A percentile compares a stretch with the other conserved stretches of the same genome.
Evolutionary conservation across 2,888 invertebrate species (phyloP).

Genomic region (Gymnosoma rotundatum): DNA sequence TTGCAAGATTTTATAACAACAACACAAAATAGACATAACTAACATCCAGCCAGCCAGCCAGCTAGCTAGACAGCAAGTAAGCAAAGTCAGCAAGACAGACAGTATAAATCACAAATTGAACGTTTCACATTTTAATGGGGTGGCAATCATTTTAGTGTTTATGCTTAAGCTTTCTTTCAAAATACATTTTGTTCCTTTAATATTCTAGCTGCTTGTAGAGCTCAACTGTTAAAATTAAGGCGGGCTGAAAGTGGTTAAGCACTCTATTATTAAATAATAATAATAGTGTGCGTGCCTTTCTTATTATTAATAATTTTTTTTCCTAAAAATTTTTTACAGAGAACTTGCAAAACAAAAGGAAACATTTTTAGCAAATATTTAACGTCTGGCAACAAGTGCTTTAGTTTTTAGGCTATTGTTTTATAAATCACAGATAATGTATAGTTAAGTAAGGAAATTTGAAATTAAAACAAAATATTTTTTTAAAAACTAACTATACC

Average conservation of each 20-base stretch:
- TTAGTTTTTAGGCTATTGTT: conserved; percentile 38
- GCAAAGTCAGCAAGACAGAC: conserved; percentile 65
- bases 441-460: neutral
- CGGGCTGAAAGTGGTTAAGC: conserved; percentile 77
- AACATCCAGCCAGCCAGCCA: conserved; percentile 34
- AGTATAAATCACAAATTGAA: conserved; percentile 71
- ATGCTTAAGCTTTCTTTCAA: conserved; percentile 44
- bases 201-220: conserved; percentile 40
- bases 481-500: too few species aligned
- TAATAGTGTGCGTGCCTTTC: conserved; percentile 77
- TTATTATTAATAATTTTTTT: conserved; percentile 22
- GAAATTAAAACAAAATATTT: neutral
- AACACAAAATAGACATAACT: conserved; percentile 70
- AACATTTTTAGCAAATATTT: neutral
- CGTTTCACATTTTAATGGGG: conserved; percentile 78
- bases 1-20: conserved; percentile 70
- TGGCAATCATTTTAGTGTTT: conserved; percentile 77
- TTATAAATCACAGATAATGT: neutral
- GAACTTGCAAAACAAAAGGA: neutral
- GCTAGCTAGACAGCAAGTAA: conserved; percentile 41
- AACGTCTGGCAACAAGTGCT: conserved; percentile 42
- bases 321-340: neutral
- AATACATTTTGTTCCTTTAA: neutral
- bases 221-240: conserved; percentile 60
- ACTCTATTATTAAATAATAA: conserved; percentile 81